phyloP scores from a whole-genome alignment of 2,797 vertebrate genomes.

The Tolypeutes matacus region DNA sequence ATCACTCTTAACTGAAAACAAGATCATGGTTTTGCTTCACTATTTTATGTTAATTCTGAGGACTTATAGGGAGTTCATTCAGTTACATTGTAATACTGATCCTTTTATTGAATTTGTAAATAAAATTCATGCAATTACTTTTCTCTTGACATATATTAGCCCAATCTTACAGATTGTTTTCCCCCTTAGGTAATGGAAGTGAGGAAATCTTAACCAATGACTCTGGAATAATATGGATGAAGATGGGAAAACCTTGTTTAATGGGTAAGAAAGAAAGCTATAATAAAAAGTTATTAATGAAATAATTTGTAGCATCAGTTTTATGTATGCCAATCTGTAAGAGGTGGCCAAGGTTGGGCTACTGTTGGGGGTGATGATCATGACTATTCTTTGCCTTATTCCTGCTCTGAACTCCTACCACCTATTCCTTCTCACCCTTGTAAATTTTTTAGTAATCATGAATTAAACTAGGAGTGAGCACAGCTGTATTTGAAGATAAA shows the following conservation, averaged over 20 bases:
- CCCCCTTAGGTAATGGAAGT: slow-evolving; percentile 48
- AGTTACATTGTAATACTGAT: background rate
- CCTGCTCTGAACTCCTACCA: background rate
- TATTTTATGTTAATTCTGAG: slow-evolving; percentile 59
- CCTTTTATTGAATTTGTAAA: slow-evolving; percentile 16
- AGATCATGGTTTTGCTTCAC: slow-evolving; percentile 59
- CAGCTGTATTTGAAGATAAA: slow-evolving; percentile 33
- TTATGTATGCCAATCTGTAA: background rate
- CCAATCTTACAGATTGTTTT: slow-evolving; percentile 55
- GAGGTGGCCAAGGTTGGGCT: background rate
- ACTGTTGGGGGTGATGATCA: background rate
- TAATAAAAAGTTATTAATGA: slow-evolving; percentile 42
- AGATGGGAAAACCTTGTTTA: slow-evolving; percentile 70
- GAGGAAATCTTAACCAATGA: slow-evolving; percentile 42
- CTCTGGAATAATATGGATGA: slow-evolving; percentile 67
- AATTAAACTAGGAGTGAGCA: slow-evolving; percentile 28
- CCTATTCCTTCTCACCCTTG: background rate
- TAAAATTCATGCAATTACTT: slow-evolving; percentile 58
- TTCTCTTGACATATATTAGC: slow-evolving; percentile 23
- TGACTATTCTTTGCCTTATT: background rate
- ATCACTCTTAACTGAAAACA: slow-evolving; percentile 36
- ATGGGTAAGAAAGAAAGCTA: slow-evolving; percentile 67
- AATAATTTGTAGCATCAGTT: background rate
- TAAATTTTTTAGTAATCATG: slow-evolving; percentile 35
- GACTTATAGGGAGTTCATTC: background rate